Evolutionary conservation across 2,113 vertebrate species (phyloP).

Genomic region (Petroica traversi): DNA sequence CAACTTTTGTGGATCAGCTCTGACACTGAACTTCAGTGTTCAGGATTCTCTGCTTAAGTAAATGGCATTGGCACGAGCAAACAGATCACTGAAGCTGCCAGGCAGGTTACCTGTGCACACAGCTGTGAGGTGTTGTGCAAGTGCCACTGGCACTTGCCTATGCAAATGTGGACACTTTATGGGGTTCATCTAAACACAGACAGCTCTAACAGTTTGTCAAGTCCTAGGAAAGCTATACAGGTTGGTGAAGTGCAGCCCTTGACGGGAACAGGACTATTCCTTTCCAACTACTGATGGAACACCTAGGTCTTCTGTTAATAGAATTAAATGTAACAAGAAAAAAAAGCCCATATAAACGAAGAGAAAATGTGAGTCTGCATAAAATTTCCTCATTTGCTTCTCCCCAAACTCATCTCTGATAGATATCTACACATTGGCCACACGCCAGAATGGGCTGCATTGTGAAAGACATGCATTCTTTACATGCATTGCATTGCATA

Average conservation of each 20-base stretch:
- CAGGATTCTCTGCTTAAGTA: fast-evolving
- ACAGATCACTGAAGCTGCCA: not conserved
- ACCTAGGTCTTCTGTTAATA: not conserved
- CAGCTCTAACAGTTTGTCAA: not conserved
- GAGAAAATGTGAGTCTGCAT: not conserved
- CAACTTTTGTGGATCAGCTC: not conserved
- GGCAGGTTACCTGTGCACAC: not conserved
- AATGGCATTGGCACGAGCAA: not conserved
- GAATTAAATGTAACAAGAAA: not conserved
- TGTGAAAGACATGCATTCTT: conserved; percentile 6
- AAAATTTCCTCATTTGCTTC: not conserved
- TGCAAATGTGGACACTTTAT: not conserved
- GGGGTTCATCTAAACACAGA: not conserved
- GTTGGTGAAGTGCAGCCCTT: too few species aligned
- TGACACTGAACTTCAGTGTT: not conserved
- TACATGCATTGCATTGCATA: not conserved
- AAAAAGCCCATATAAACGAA: not conserved
- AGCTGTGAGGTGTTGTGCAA: not conserved
- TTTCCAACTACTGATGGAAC: not conserved
- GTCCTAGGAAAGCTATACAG: not conserved
- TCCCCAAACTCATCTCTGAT: not conserved
- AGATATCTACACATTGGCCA: not conserved
- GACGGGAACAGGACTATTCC: not conserved
- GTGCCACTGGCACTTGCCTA: not conserved
- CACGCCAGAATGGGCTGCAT: not conserved